Evolutionary conservation across 1,140 invertebrate species (phyloP).

Genomic region (Lepidurus couesii): DNA sequence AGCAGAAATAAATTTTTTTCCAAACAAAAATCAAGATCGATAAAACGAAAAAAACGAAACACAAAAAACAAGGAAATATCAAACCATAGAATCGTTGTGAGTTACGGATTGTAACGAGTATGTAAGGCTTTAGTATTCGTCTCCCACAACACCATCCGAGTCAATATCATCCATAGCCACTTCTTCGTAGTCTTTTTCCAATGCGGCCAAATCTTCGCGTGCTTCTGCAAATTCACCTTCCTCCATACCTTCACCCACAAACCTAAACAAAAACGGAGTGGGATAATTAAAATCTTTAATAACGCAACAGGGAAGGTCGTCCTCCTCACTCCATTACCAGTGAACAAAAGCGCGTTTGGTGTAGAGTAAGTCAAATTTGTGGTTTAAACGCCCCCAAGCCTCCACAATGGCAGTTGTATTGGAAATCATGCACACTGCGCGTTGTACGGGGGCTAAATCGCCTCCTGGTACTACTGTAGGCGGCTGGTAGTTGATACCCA

Average conservation of each 20-base stretch:
- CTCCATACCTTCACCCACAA: conserved; percentile 59
- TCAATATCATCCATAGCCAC: conserved; percentile 56
- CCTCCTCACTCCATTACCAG: conserved; percentile 27
- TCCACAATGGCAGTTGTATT: conserved; percentile 70
- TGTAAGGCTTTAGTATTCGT: conserved; percentile 45
- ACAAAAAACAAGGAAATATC: background rate
- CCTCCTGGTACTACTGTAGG: conserved; percentile 54
- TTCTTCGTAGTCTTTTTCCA: conserved; percentile 63
- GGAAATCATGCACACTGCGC: conserved; percentile 74
- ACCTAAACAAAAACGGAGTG: conserved; percentile 40
- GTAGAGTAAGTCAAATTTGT: conserved; percentile 56
- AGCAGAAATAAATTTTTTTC: background rate
- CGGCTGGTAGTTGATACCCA: conserved; percentile 46
- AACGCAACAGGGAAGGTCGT: background rate
- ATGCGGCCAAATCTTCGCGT: conserved; percentile 64
- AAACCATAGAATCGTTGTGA: background rate
- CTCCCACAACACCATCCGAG: conserved; percentile 62
- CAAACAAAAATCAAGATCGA: conserved; percentile 2
- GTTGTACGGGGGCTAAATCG: conserved; percentile 73
- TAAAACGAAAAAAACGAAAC: background rate
- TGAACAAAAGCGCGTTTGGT: conserved; percentile 36
- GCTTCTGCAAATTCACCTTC: conserved; percentile 71
- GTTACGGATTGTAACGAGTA: background rate
- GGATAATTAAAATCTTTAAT: background rate
- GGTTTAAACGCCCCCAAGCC: conserved; percentile 55